A percentile compares a stretch with the other conserved stretches of the same genome.
These are phyloP conservation scores for Dromas ardeola DNA, from an alignment of 2,113 vertebrate genomes.

Conservation along the genomic window DNA sequence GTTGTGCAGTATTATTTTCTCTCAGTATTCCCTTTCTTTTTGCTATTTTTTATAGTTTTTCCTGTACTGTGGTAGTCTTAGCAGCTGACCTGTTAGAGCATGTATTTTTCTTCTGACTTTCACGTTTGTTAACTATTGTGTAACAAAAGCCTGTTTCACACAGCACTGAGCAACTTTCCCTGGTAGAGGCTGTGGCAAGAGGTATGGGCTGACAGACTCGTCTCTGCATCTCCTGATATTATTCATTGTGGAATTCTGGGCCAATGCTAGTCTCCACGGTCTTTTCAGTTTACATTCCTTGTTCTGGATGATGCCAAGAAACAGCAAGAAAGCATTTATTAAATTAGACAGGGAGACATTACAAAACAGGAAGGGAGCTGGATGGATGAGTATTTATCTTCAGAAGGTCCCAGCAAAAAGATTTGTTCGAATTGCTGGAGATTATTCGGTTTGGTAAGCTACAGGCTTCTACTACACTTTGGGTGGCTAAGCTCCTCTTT, in stretches of 20 bases:
- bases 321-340: constrained; percentile 77
- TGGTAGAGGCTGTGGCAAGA: background rate
- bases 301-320: constrained; percentile 76
- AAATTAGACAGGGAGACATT: constrained; percentile 77
- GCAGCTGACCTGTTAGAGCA: background rate
- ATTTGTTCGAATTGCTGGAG: background rate
- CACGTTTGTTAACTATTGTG: background rate
- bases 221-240: constrained; percentile 70
- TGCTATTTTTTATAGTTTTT: background rate
- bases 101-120: background rate
- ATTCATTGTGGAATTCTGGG: constrained; percentile 62
- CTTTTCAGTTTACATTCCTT: constrained; percentile 83
- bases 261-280: constrained; percentile 65
- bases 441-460: constrained; percentile 21
- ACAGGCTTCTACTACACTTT: background rate
- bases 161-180: background rate
- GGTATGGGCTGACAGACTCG: constrained; percentile 29
- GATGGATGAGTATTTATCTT: constrained; percentile 79
- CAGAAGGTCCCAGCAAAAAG: constrained; percentile 43
- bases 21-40: background rate
- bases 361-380: constrained; percentile 75
- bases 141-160: background rate
- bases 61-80: background rate
- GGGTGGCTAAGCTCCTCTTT: background rate
- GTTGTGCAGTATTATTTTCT: background rate